Percentiles rank a stretch among this genome's conserved stretches.
phyloP scores from a whole-genome alignment of 2,797 vertebrate species.

The Intellagama lesueurii region DNA sequence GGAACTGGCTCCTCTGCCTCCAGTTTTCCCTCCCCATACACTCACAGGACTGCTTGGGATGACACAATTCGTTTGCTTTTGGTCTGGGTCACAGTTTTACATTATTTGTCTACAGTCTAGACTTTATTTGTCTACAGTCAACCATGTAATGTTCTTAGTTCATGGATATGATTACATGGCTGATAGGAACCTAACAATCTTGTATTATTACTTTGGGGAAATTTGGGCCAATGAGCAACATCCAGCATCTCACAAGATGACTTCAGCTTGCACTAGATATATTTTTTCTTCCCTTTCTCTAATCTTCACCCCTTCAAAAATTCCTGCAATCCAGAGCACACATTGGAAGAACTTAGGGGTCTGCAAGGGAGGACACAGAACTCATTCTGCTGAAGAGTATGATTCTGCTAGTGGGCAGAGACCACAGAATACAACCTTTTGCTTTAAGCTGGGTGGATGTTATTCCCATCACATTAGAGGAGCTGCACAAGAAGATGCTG shows the following conservation, averaged over 20 bases:
- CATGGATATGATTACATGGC: neutral
- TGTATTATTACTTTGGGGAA: neutral
- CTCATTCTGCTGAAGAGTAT: neutral
- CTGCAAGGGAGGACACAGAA: neutral
- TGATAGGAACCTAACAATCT: neutral
- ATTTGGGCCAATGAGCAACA: neutral
- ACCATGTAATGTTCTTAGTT: neutral
- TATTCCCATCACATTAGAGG: too few relatives aligned
- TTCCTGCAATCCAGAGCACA: neutral
- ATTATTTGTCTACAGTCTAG: neutral
- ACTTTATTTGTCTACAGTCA: neutral
- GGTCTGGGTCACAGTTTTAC: neutral
- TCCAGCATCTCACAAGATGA: neutral
- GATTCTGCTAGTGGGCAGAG: neutral
- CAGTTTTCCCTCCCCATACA: neutral
- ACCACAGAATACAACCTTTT: neutral
- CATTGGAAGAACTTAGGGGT: neutral
- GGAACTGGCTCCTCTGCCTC: neutral
- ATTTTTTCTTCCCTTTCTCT: neutral
- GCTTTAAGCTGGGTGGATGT: neutral
- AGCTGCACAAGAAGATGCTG: too few relatives aligned
- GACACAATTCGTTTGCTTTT: neutral
- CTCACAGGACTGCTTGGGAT: neutral
- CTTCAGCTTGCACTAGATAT: neutral
- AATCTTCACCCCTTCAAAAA: neutral